Base-by-base conservation (phyloP, 2,888 invertebrate species). In the Papilio demoleus region DNA sequence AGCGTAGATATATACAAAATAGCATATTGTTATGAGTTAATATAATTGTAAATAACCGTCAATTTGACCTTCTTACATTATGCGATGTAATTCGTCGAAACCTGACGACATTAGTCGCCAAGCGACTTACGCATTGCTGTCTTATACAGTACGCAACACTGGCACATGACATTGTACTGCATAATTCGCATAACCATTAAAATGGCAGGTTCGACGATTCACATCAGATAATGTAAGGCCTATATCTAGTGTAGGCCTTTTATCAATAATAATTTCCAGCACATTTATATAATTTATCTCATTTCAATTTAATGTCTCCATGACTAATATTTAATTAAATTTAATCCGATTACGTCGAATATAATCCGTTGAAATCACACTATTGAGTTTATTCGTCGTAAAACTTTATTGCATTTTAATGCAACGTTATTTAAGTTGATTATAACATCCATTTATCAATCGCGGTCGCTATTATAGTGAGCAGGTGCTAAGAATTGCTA, bases 401-500 rank as follows among this genome's bases (percentile, higher is more conserved):
- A 53, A 40, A 47, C 58, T 66, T 67, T 59, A 70, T 69, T 70
- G 47, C 38, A 53, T 62, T 68, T 68, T 68, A 71, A 72, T 72
- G 60, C 65, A 67, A 47, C 22, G 40, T 40, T 60, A 53, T 60
- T 68, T 60, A 22, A 60, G 50, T 65, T 65, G 53, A 68, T 68
- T 68, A 68, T 50, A 50, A 47, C 65, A 50, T 24, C 34, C 50
- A 65, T 62, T 67, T 67, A 62, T 67, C 67, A 67, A 42, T 63
- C 65, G 63, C 42, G 59, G 69, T 68, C 63, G 66, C 72, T 71
- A 72, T 75, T 71, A 74, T 70, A 58, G 63, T 67, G 60, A 60
- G 68, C 72, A 72, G 75, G 74, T 72, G 75, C 69, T 74, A 73
- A 71, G 72, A 72, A 74, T 74, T 74, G 64, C 70, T 71, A 70